Evolutionary conservation across 2,797 vertebrate species (phyloP).

Genomic region (Silurus aristotelis): DNA sequence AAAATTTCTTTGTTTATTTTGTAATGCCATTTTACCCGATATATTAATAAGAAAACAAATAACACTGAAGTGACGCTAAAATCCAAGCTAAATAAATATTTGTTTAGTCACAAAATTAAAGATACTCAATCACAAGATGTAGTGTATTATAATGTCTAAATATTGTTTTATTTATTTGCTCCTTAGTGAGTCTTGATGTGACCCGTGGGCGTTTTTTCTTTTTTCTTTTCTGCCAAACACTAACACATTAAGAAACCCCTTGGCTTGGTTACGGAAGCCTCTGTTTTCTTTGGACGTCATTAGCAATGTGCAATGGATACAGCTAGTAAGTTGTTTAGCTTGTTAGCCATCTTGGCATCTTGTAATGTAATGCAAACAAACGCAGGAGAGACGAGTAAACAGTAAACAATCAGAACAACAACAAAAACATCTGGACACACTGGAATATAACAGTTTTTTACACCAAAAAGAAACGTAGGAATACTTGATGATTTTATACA

Average conservation of each 20-base stretch:
- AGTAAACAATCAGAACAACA: background rate
- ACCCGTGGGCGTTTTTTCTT: background rate
- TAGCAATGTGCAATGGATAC: background rate
- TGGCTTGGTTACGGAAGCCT: background rate
- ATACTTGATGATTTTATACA: background rate
- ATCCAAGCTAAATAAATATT: background rate
- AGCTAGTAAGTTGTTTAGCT: background rate
- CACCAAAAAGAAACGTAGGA: background rate
- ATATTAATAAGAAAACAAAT: too few relatives aligned
- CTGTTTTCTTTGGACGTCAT: background rate
- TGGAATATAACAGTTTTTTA: background rate
- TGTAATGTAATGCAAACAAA: slow-evolving; percentile 1
- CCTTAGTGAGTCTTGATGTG: background rate
- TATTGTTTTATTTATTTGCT: too few relatives aligned
- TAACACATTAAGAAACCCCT: background rate
- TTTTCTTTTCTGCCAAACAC: background rate
- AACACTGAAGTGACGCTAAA: background rate
- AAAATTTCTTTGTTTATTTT: too few relatives aligned
- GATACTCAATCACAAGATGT: background rate
- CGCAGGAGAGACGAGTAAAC: background rate
- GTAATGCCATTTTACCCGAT: too few relatives aligned
- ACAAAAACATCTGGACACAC: background rate
- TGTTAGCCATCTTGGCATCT: slow-evolving; percentile 1
- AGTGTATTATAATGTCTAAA: too few relatives aligned
- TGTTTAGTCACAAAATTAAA: background rate